phyloP scores from a whole-genome alignment of 2,113 vertebrate genomes.

The Prochilodus magdalenae region DNA sequence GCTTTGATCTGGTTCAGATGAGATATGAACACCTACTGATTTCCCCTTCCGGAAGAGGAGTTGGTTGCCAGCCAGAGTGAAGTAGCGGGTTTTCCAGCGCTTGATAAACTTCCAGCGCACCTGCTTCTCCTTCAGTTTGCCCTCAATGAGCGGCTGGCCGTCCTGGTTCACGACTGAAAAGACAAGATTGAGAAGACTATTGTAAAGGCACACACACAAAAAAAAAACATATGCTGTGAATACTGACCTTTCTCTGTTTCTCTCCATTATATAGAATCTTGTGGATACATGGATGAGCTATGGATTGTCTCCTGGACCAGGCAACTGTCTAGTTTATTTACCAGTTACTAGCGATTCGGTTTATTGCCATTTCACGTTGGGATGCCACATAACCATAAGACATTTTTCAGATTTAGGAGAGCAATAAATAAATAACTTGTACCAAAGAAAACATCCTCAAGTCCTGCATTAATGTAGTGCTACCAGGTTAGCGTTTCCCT shows the following conservation, averaged over 20 bases:
- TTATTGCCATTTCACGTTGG: too few relatives aligned
- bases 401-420: too few relatives aligned
- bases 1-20: not conserved
- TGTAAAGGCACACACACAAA: too few relatives aligned
- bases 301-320: not conserved
- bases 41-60: conserved; percentile 93
- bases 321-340: not conserved
- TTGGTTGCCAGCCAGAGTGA: conserved; percentile 94
- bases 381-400: too few relatives aligned
- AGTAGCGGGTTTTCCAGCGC: conserved; percentile 96
- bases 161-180: conserved; percentile 88
- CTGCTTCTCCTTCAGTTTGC: conserved; percentile 96
- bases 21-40: conserved; percentile 81
- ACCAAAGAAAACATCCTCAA: too few relatives aligned
- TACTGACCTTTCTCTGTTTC: too few relatives aligned
- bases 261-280: too few relatives aligned
- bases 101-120: conserved; percentile 97
- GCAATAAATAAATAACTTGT: too few relatives aligned
- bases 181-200: conserved; percentile 20
- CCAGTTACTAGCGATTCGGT: too few relatives aligned
- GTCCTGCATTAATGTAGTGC: too few relatives aligned
- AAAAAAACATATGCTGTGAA: not conserved
- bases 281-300: not conserved
- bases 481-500: too few relatives aligned
- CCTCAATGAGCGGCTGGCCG: conserved; percentile 94